A percentile compares a stretch with the other conserved stretches of the same genome.
Conservation (phyloP, 2,113 vertebrate species). For the Calyptommatus sinebrachiatus region DNA sequence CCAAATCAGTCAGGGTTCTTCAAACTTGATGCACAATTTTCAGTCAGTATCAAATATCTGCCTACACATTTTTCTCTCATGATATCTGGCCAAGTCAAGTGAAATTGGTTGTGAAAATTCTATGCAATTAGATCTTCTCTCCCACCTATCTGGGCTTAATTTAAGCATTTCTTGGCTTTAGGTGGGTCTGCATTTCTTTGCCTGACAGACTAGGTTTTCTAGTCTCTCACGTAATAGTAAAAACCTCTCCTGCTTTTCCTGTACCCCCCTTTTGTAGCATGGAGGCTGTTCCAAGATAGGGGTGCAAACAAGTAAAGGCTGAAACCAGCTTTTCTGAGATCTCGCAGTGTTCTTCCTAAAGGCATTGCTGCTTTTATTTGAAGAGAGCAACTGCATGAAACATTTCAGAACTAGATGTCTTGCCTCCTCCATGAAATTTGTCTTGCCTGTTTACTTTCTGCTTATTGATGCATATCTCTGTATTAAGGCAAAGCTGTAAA, state of each 20-base stretch:
- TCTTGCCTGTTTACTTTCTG: slow-evolving; percentile 44
- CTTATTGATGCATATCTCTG: slow-evolving; percentile 48
- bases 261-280: background rate
- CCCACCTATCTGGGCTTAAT: background rate
- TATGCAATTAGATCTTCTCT: background rate
- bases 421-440: slow-evolving; percentile 18
- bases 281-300: background rate
- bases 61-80: background rate
- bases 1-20: background rate
- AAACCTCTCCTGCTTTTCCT: background rate
- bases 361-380: slow-evolving; percentile 11
- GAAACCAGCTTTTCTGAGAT: background rate
- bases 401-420: slow-evolving; percentile 53
- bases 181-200: background rate
- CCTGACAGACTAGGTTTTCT: background rate
- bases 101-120: background rate
- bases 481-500: slow-evolving; percentile 49
- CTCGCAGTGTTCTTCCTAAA: background rate
- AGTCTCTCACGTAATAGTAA: background rate
- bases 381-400: slow-evolving; percentile 44
- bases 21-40: background rate
- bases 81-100: background rate
- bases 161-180: background rate
- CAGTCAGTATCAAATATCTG: background rate
- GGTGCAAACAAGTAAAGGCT: accelerated